Evolutionary conservation across 2,888 invertebrate genomes (phyloP).

Genomic region (Ptychoptera albimana): DNA sequence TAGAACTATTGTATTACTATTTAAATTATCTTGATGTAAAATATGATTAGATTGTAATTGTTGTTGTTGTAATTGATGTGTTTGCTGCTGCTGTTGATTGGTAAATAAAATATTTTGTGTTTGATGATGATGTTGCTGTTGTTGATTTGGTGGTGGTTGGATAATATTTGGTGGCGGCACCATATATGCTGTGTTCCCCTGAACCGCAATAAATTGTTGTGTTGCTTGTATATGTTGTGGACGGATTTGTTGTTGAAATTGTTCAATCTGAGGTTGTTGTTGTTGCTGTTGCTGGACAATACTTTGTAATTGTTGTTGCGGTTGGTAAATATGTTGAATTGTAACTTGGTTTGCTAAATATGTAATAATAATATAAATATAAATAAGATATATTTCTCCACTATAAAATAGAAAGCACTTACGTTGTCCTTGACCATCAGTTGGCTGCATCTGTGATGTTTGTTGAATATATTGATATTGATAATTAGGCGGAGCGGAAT

Average conservation of each 20-base stretch:
- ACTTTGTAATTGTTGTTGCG: slow-evolving; percentile 12
- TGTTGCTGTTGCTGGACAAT: slow-evolving; percentile 10
- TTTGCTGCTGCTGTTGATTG: slow-evolving; percentile 10
- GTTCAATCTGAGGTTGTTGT: slow-evolving; percentile 6
- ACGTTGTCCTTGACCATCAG: slow-evolving; percentile 10
- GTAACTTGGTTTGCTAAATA: slow-evolving; percentile 12
- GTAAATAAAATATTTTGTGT: slow-evolving; percentile 7
- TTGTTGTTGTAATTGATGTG: slow-evolving; percentile 5
- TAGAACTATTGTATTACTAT: background rate
- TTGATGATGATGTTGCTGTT: slow-evolving; percentile 7
- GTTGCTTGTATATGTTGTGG: slow-evolving; percentile 10
- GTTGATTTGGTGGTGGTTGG: slow-evolving; percentile 7
- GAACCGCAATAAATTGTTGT: slow-evolving; percentile 16
- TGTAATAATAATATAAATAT: background rate
- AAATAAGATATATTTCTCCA: background rate
- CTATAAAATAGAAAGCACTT: background rate
- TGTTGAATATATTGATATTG: slow-evolving; percentile 15
- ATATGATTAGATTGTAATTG: slow-evolving; percentile 7
- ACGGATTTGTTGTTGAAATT: slow-evolving; percentile 8
- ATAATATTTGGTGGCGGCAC: slow-evolving; percentile 16
- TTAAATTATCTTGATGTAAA: slow-evolving; percentile 6
- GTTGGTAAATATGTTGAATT: slow-evolving; percentile 14
- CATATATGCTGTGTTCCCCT: slow-evolving; percentile 16
- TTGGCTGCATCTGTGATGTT: slow-evolving; percentile 8
- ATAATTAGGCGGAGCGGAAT: slow-evolving; percentile 12